Evolutionary conservation across 64 coral and sea anemone genomes (phyloP).

Genomic region (Astreopora myriophthalma): DNA sequence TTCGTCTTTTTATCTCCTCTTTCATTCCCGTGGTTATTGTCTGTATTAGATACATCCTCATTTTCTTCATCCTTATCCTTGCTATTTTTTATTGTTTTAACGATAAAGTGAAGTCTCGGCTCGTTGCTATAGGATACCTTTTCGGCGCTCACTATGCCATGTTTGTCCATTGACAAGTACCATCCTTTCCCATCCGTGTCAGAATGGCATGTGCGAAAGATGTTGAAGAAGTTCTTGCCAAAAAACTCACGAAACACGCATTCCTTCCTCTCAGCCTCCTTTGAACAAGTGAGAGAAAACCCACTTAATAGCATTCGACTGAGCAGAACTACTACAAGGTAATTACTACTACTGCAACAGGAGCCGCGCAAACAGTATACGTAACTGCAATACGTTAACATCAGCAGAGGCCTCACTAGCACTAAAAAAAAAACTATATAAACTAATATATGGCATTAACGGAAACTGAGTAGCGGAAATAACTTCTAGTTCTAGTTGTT

Average conservation of each 20-base stretch:
- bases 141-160: slow-evolving; percentile 61
- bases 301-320: too few relatives aligned
- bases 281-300: neutral
- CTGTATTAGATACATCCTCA: neutral
- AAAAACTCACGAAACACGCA: slow-evolving; percentile 89
- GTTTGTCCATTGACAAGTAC: slow-evolving; percentile 82
- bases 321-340: too few relatives aligned
- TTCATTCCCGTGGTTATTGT: neutral
- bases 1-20: slow-evolving; percentile 3
- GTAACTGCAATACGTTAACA: too few relatives aligned
- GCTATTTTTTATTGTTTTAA: slow-evolving; percentile 58
- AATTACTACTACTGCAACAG: too few relatives aligned
- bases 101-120: slow-evolving; percentile 82
- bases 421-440: too few relatives aligned
- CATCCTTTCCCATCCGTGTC: slow-evolving; percentile 73
- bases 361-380: too few relatives aligned
- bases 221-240: slow-evolving; percentile 89
- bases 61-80: neutral
- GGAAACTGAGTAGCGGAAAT: too few relatives aligned
- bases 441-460: too few relatives aligned
- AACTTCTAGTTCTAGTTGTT: too few relatives aligned
- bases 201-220: slow-evolving; percentile 88
- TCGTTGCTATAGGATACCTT: slow-evolving; percentile 83
- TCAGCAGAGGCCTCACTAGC: too few relatives aligned
- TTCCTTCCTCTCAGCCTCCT: slow-evolving; percentile 88